Evolutionary conservation across 2,888 invertebrate genomes (phyloP).

Genomic region (Heliconius aoede): DNA sequence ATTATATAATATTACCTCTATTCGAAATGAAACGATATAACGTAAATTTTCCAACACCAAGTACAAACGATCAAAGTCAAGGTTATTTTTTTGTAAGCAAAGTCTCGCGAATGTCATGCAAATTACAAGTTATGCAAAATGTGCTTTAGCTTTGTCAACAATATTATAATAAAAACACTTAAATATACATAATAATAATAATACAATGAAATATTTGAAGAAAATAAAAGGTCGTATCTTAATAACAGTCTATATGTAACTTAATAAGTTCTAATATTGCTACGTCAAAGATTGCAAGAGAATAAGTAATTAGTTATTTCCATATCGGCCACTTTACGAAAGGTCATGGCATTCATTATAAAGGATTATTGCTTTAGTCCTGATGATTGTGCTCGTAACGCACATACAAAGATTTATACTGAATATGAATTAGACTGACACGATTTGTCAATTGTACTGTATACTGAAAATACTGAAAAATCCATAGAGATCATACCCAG

Average conservation of each 20-base stretch:
- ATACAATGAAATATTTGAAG: not conserved
- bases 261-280: not conserved
- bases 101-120: constrained; percentile 3
- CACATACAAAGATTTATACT: not conserved
- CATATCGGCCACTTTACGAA: not conserved
- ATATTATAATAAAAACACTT: not conserved
- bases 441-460: no score
- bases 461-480: no score
- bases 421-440: no score
- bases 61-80: constrained; percentile 25
- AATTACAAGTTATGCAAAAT: constrained; percentile 22
- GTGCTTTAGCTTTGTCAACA: not conserved
- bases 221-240: not conserved
- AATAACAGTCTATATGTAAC: not conserved
- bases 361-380: not conserved
- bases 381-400: not conserved
- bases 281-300: not conserved
- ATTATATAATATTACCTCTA: no score
- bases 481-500: no score
- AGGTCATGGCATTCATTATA: constrained; percentile 16
- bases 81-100: constrained; percentile 17
- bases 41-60: constrained; percentile 20
- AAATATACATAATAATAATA: not conserved
- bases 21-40: not conserved
- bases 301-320: not conserved